Evolutionary conservation across 2,797 vertebrate genomes (phyloP), one percentile per base, ranked within the genome.

Genomic region (Spinus pinus): DNA sequence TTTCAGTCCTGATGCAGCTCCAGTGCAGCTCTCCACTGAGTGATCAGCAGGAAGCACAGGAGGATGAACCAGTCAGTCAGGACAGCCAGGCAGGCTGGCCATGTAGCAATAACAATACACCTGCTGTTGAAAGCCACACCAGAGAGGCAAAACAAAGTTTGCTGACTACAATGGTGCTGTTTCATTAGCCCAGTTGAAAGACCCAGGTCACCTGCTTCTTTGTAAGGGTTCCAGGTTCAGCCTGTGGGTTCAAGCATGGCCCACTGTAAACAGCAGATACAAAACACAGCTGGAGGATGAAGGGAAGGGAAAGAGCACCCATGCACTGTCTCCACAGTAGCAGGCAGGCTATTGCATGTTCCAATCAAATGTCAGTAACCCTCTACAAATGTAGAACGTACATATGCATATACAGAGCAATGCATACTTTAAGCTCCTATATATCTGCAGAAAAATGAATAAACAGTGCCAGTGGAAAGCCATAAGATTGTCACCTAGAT

Each of bases 401-500:
- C 2, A 8, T 28, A 58, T 16, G 25, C n/a, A 58, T 6, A 54
- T 8, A 39, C 31, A 69, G 8, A 71, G 53, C 11, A 61, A 65
- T 19, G 61, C 6, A 17, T 57, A 25, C 21, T 86, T 91, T 54
- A 39, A 90, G 87, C 46, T 86, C 39, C 46, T 46, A 11, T 21
- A 15, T 22, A 85, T 25, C 37, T 67, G 35, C 39, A 65, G 54
- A 74, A 92, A 81, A 75, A 30, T 6, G 13, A 90, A 90, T 58
- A 79, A 96, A 95, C 33, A 74, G 27, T 19, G 14, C 58, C 54
- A 62, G 65, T 86, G 47, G n/a, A 88, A 89, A 93, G 41, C 62
- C 14, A 2, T 66, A 75, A 93, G 87, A 84, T 79, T 91, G 72
- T 60, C 85, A 75, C 81, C 65, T 57, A 79, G 79, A 81, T 56